Percentiles rank a stretch among this genome's conserved stretches.
phyloP scores from a whole-genome alignment of 2,797 vertebrate species.

The Cyprinella venusta region DNA sequence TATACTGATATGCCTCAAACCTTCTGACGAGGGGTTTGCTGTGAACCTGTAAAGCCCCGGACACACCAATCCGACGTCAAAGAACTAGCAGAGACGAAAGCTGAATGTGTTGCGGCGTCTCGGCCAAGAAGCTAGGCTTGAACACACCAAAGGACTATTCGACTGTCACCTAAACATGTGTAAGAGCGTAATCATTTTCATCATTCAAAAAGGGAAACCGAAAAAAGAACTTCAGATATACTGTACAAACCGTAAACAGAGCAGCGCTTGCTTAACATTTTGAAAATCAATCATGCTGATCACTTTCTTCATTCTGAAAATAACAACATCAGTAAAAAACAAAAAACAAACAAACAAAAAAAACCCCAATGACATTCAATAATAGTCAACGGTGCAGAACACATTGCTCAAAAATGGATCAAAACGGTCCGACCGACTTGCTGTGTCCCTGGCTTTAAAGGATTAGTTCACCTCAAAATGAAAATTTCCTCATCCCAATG shows the following conservation, averaged over 20 bases:
- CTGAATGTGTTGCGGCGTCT: too few relatives aligned
- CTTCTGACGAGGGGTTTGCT: conserved; percentile 14
- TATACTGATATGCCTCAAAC: conserved; percentile 1
- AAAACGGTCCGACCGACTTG: neutral
- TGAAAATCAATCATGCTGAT: neutral
- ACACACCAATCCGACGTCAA: neutral
- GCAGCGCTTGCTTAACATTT: neutral
- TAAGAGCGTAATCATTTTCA: neutral
- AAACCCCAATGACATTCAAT: too few relatives aligned
- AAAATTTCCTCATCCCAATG: too few relatives aligned
- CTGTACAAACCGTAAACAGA: neutral
- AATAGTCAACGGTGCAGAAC: neutral
- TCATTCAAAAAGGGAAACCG: neutral
- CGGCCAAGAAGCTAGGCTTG: neutral
- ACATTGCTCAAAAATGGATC: neutral
- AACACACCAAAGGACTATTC: neutral
- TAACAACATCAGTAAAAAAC: too few relatives aligned
- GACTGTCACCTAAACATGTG: too few relatives aligned
- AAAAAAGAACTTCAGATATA: neutral
- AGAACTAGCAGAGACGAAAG: neutral
- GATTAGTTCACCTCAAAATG: too few relatives aligned
- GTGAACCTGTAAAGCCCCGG: neutral
- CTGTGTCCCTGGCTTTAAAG: neutral
- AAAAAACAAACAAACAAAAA: neutral
- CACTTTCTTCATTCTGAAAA: neutral